Evolutionary conservation across 2,113 vertebrate genomes (phyloP).

Genomic region (Chauna torquata): DNA sequence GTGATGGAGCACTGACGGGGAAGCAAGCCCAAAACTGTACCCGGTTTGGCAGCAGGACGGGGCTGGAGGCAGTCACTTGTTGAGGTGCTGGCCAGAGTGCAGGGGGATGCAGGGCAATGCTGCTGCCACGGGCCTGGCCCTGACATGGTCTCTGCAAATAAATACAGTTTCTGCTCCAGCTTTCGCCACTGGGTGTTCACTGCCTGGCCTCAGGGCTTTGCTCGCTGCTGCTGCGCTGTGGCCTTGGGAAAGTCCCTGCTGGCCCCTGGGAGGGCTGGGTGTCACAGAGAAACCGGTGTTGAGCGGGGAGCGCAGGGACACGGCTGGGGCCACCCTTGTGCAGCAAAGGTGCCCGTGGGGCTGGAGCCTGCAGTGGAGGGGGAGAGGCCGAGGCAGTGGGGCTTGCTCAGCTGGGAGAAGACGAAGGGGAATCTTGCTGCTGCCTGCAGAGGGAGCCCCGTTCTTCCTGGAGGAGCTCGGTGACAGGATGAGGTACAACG

Average conservation of each 20-base stretch:
- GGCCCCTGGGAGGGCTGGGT: neutral
- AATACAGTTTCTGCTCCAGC: neutral
- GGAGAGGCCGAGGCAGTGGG: neutral
- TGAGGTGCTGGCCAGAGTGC: neutral
- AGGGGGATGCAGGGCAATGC: neutral
- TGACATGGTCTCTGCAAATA: neutral
- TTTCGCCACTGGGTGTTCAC: neutral
- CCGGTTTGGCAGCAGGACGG: neutral
- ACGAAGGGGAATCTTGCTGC: neutral
- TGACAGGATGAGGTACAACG: neutral
- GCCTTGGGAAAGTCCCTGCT: neutral
- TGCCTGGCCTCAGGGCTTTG: neutral
- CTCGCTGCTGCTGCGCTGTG: neutral
- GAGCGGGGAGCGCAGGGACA: neutral
- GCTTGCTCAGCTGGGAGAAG: neutral
- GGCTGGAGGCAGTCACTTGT: neutral
- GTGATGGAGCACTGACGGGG: neutral
- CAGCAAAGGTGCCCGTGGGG: neutral
- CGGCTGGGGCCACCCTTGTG: neutral
- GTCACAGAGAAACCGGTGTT: neutral
- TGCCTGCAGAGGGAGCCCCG: neutral
- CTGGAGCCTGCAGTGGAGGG: fast-evolving
- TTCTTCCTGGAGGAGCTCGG: neutral
- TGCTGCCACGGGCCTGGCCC: neutral
- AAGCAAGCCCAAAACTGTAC: neutral